phyloP scores from a whole-genome alignment of 2,113 vertebrate genomes.

The Cinclus mexicanus region DNA sequence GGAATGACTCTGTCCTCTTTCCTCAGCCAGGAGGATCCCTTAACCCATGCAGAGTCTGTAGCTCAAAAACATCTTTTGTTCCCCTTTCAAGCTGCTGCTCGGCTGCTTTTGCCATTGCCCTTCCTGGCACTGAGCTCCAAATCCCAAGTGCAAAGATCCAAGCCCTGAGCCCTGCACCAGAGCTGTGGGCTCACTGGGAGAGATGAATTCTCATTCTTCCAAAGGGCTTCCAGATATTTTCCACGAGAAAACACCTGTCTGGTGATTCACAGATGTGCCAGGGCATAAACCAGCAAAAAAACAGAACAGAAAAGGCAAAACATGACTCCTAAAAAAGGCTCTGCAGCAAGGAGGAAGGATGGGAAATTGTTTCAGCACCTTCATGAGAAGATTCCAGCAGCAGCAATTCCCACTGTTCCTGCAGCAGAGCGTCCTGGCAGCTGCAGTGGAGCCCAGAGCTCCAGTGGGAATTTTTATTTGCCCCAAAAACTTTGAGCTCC shows the following conservation, averaged over 20 bases:
- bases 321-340: not conserved
- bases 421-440: not conserved
- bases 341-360: not conserved
- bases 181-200: not conserved
- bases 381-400: not conserved
- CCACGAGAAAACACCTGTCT: not conserved
- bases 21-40: not conserved
- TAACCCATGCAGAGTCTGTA: rapidly evolving
- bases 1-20: not conserved
- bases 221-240: not conserved
- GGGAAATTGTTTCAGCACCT: not conserved
- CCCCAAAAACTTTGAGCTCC: not conserved
- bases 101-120: not conserved
- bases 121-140: not conserved
- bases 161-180: not conserved
- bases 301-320: not conserved
- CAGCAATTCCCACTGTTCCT: not conserved
- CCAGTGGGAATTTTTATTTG: not conserved
- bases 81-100: not conserved
- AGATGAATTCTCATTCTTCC: not conserved
- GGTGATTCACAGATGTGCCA: not conserved
- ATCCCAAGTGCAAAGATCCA: not conserved
- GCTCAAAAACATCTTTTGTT: not conserved
- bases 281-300: not conserved
- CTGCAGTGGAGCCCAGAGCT: not conserved